phyloP scores from a whole-genome alignment of 2,113 vertebrate genomes.

The Halcyon senegalensis region DNA sequence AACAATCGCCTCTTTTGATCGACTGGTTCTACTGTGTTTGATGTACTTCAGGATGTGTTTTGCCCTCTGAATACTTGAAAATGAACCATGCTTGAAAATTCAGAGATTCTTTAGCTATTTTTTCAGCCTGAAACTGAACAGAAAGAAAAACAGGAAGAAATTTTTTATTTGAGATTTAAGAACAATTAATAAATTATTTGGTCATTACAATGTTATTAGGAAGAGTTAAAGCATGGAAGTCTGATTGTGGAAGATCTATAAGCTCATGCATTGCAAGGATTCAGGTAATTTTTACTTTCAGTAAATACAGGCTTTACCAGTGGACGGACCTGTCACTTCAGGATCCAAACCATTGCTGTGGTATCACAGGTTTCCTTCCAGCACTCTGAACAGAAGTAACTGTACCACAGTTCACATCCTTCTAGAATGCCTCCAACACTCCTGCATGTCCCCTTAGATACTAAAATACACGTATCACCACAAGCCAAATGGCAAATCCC shows the following conservation, averaged over 20 bases:
- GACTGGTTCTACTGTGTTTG: background rate
- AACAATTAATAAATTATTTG: background rate
- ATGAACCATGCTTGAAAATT: background rate
- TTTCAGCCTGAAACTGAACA: background rate
- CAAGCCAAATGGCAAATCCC: background rate
- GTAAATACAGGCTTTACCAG: too few species aligned
- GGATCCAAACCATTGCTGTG: too few species aligned
- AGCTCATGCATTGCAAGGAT: background rate
- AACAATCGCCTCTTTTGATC: too few species aligned
- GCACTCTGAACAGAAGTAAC: too few species aligned
- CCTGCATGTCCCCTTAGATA: background rate
- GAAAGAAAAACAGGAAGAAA: background rate
- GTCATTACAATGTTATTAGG: background rate
- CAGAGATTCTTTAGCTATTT: background rate
- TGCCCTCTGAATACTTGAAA: background rate
- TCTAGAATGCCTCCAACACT: too few species aligned
- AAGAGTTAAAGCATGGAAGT: background rate
- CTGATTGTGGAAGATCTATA: background rate
- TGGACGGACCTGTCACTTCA: too few species aligned
- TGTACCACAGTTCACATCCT: too few species aligned
- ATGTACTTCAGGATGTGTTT: accelerated
- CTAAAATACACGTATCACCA: background rate
- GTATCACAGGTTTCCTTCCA: too few species aligned
- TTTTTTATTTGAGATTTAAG: background rate
- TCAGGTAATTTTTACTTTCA: too few species aligned